A percentile compares a stretch with the other conserved stretches of the same genome.
phyloP scores from a whole-genome alignment of 1,140 invertebrate genomes.

The Pseudomyrmex pallidus region DNA sequence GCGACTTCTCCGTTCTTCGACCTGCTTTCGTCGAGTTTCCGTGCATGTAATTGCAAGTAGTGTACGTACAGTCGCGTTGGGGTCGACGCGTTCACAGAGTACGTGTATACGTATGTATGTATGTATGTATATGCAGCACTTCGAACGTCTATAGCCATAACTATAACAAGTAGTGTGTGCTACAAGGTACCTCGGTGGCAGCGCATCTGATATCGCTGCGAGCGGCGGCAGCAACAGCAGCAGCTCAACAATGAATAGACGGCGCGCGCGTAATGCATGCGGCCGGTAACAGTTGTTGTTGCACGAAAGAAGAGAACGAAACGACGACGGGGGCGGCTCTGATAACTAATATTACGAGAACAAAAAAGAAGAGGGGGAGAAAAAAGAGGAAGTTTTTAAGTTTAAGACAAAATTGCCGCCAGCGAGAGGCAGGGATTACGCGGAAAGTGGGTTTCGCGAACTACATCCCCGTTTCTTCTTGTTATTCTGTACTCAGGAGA shows the following conservation, averaged over 20 bases:
- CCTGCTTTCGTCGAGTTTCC: slow-evolving; percentile 44
- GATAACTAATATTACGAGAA: slow-evolving; percentile 18
- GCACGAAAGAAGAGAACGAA: slow-evolving; percentile 14
- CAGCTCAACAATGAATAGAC: slow-evolving; percentile 35
- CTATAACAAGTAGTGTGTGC: background rate
- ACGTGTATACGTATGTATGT: background rate
- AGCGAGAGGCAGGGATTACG: no score
- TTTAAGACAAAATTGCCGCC: background rate
- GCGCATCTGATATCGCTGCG: slow-evolving; percentile 28
- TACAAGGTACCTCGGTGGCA: background rate
- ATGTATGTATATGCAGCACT: background rate
- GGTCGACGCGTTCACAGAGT: background rate
- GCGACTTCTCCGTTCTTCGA: slow-evolving; percentile 34
- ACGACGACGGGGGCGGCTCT: background rate
- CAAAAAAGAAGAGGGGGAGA: background rate
- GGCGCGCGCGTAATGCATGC: slow-evolving; percentile 27
- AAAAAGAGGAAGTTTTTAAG: background rate
- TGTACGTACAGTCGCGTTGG: background rate
- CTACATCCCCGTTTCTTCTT: no score
- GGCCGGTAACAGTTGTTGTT: slow-evolving; percentile 17
- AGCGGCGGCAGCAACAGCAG: no score
- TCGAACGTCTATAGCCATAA: slow-evolving; percentile 27
- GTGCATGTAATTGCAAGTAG: slow-evolving; percentile 38
- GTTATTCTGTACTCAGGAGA: no score
- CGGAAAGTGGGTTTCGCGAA: no score